Evolutionary conservation across 2,797 vertebrate species (phyloP), one percentile per base, ranked within the genome.

Genomic region (Meda fulgida): DNA sequence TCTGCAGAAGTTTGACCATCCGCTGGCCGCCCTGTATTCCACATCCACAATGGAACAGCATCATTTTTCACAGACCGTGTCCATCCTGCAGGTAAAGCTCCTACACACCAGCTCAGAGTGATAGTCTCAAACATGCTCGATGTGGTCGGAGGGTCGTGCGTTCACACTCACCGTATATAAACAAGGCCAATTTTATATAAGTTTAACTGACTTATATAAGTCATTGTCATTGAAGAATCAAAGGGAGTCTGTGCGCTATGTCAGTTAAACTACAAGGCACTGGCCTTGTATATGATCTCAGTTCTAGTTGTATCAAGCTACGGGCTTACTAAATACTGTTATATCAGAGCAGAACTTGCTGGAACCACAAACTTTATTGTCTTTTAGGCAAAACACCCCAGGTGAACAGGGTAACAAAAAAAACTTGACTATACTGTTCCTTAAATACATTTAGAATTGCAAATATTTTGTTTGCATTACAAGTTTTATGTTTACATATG

Each of bases 21-120:
- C 98, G 0, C 94, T 99, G 91, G 98, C 98, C 11, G 98, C 98
- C 1, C 95, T 99, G 21, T 99, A 99, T 90, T 99, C 98, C 93
- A 98, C 97, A 0, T 99, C 98, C 85, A 99, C 98, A 48, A 99
- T 99, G 98, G 98, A 99, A 90, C 98, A 99, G 89, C 98, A 99
- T 89, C 98, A 99, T 93, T 99, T 99, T 93, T 99, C 98, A 0
- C 98, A 99, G 94, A 99, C 98, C 0, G 98, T 99, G 91, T 97
- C 98, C 90, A 98, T 99, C 92, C 94, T 99, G 77, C 98, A 99
- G 98, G 98, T 99, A 97, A 95, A 95, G 89, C 90, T 92, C 92
- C 82, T 65, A 67, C 34, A 85, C 46, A 18, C 18, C 34, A 21
- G 11, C 43, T 43, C 53, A 26, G 23, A 26, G 38, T 6, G 0